These are phyloP conservation scores for Bothrops jararaca DNA, from an alignment of 2,113 vertebrate species.

Conservation along the genomic window DNA sequence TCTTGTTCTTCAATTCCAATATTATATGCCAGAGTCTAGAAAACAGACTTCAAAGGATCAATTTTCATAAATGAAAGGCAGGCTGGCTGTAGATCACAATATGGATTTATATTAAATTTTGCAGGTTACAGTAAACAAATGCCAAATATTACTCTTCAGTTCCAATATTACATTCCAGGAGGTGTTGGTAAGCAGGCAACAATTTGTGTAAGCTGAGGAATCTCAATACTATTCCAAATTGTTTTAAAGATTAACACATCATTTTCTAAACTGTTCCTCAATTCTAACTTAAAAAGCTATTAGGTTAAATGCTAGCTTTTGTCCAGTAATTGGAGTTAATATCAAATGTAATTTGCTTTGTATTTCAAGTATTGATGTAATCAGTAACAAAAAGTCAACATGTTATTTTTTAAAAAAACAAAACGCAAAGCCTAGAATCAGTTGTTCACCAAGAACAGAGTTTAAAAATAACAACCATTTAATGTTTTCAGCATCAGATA, in stretches of 20 bases:
- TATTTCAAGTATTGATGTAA: not conserved
- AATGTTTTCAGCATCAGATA: not conserved
- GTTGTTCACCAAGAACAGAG: not conserved
- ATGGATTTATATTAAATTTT: not conserved
- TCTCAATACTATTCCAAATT: not conserved
- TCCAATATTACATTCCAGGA: not conserved
- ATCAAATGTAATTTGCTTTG: not conserved
- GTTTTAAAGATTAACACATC: not conserved
- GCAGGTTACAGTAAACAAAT: not conserved
- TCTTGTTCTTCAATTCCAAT: not conserved
- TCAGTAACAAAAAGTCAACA: conserved; percentile 13
- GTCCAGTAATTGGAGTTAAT: not conserved
- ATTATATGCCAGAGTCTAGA: not conserved
- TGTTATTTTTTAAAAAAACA: not conserved
- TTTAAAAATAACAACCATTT: not conserved
- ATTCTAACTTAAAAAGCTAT: not conserved
- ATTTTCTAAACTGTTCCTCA: not conserved
- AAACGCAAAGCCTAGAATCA: not conserved
- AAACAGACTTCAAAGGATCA: not conserved
- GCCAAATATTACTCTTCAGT: not conserved
- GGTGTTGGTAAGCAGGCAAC: not conserved
- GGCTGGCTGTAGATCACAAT: not conserved
- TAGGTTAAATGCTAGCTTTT: not conserved
- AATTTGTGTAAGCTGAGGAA: not conserved
- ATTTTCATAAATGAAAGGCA: not conserved